phyloP scores from a whole-genome alignment of 2,888 invertebrate species.

The Temnothorax ravouxi region DNA sequence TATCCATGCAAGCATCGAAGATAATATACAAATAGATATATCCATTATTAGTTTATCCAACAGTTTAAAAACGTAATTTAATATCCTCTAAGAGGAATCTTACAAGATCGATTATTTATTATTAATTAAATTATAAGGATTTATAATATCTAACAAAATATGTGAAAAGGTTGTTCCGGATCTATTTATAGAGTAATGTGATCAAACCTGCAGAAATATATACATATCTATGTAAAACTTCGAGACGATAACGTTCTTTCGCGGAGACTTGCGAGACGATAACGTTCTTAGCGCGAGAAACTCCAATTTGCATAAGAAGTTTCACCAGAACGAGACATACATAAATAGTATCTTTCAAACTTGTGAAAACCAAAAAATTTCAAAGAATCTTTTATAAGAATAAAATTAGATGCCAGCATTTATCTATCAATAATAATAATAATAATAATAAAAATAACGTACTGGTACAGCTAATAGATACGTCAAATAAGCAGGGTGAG shows the following conservation, averaged over 20 bases:
- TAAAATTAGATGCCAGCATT: too few relatives aligned
- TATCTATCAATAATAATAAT: background rate
- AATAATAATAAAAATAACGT: background rate
- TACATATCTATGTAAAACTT: background rate
- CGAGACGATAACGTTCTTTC: background rate
- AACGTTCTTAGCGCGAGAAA: background rate
- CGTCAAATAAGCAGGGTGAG: constrained; percentile 11
- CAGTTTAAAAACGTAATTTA: background rate
- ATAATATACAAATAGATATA: background rate
- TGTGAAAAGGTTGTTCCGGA: background rate
- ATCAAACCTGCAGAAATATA: background rate
- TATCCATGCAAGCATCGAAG: background rate
- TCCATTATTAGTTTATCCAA: background rate
- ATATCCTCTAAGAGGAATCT: background rate
- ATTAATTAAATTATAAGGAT: background rate
- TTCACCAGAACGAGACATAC: background rate
- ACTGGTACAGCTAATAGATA: background rate
- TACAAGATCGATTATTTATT: background rate
- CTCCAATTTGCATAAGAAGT: background rate
- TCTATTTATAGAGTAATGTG: background rate
- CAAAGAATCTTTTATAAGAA: background rate
- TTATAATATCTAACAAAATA: background rate
- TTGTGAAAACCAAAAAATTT: background rate
- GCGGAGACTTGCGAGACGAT: background rate
- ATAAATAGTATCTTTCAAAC: background rate